These are phyloP conservation scores for Dendroctonus valens DNA, from an alignment of 1,140 invertebrate genomes.

Conservation along the genomic window DNA sequence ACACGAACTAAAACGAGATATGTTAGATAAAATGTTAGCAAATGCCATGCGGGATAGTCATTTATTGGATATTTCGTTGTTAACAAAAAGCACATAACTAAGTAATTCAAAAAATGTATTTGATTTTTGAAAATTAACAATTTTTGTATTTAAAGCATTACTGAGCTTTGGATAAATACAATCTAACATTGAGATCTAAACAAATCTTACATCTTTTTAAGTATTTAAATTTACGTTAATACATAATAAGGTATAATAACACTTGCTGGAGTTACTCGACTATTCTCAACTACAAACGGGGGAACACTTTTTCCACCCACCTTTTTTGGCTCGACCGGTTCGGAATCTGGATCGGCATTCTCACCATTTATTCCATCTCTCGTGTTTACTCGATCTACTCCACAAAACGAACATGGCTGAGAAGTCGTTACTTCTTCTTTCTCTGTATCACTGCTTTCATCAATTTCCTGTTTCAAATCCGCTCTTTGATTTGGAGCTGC, in stretches of 20 bases:
- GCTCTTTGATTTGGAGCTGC: too few relatives aligned
- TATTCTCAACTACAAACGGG: slow-evolving; percentile 12
- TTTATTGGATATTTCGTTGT: too few relatives aligned
- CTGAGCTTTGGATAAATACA: background rate
- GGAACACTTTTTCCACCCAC: background rate
- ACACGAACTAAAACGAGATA: background rate
- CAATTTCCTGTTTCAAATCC: too few relatives aligned
- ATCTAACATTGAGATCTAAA: background rate
- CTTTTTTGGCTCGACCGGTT: slow-evolving; percentile 23
- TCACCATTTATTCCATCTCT: slow-evolving; percentile 17
- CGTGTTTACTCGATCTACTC: slow-evolving; percentile 19
- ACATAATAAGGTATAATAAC: slow-evolving; percentile 21
- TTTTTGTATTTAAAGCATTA: background rate
- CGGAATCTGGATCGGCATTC: slow-evolving; percentile 20
- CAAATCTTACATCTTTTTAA: too few relatives aligned
- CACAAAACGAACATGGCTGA: slow-evolving; percentile 23
- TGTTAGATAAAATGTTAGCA: background rate
- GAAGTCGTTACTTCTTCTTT: slow-evolving; percentile 24
- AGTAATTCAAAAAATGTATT: background rate
- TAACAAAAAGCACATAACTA: background rate
- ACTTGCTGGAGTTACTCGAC: slow-evolving; percentile 3
- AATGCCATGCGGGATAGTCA: too few relatives aligned
- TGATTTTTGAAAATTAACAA: background rate
- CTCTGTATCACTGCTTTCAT: background rate
- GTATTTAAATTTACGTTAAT: background rate